These are phyloP conservation scores for Ploceus nigricollis DNA, from an alignment of 2,113 vertebrate genomes.

Conservation along the genomic window DNA sequence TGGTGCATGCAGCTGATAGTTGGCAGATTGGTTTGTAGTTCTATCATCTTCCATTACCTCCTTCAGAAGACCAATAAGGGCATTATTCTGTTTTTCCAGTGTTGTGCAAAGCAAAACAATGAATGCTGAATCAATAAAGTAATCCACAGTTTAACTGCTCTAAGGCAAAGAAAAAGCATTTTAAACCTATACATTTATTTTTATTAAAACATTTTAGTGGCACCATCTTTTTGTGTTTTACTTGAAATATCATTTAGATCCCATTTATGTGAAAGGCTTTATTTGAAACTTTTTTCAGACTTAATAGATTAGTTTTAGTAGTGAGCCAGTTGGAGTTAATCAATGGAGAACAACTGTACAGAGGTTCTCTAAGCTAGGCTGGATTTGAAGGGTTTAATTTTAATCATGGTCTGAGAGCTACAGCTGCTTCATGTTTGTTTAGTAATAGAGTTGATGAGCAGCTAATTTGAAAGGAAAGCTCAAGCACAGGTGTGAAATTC, in stretches of 20 bases:
- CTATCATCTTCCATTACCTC: neutral
- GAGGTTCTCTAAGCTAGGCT: conserved; percentile 47
- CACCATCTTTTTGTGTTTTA: neutral
- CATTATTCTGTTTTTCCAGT: neutral
- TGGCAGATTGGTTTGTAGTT: neutral
- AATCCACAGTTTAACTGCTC: neutral
- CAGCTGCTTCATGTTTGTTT: conserved; percentile 72
- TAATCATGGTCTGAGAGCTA: conserved; percentile 41
- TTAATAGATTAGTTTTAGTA: conserved; percentile 60
- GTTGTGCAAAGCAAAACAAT: neutral
- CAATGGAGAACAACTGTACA: conserved; percentile 49
- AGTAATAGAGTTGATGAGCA: conserved; percentile 63
- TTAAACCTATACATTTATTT: conserved; percentile 17
- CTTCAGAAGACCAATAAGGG: neutral
- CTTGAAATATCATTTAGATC: conserved; percentile 27
- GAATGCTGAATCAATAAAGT: conserved; percentile 11
- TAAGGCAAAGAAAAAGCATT: conserved; percentile 25
- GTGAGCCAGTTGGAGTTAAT: conserved; percentile 59
- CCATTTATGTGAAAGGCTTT: conserved; percentile 2
- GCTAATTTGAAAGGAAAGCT: conserved; percentile 58
- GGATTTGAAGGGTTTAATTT: conserved; percentile 66
- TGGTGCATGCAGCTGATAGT: neutral
- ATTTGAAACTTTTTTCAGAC: conserved; percentile 40
- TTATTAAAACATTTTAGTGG: conserved; percentile 5
- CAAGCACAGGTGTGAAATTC: conserved; percentile 50